These are phyloP conservation scores for Heteractis magnifica DNA, from an alignment of 92 coral and sea anemone genomes.

Conservation along the genomic window DNA sequence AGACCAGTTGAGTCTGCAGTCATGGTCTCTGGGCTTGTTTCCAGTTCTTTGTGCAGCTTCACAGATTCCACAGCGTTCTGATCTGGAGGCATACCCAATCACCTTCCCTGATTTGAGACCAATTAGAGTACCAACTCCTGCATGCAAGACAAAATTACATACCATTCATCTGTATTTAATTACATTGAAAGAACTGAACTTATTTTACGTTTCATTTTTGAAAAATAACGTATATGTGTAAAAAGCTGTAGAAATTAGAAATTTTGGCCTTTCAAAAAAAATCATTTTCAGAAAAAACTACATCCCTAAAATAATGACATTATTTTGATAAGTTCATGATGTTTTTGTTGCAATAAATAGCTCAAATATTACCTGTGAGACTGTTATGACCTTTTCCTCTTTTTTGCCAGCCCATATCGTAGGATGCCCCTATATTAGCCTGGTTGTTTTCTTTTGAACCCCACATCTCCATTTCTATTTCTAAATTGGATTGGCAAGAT, in stretches of 20 bases:
- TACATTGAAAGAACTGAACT: too few species aligned
- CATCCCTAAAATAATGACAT: not conserved
- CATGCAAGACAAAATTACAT: too few species aligned
- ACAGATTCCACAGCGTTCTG: conserved; percentile 32
- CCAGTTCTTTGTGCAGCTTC: conserved; percentile 32
- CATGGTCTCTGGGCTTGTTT: conserved; percentile 14
- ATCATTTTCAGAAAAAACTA: too few species aligned
- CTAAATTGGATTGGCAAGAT: too few species aligned
- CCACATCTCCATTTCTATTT: too few species aligned
- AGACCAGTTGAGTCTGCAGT: conserved; percentile 40
- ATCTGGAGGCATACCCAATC: conserved; percentile 19
- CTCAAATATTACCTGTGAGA: conserved; percentile 4
- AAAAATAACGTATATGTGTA: too few species aligned
- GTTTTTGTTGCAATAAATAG: not conserved
- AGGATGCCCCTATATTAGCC: conserved; percentile 10
- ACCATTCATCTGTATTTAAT: too few species aligned
- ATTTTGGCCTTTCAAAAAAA: too few species aligned
- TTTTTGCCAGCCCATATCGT: conserved; percentile 2
- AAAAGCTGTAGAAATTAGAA: too few species aligned
- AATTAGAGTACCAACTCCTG: conserved; percentile 43
- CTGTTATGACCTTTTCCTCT: conserved; percentile 9
- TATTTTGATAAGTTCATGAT: not conserved
- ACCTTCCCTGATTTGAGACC: conserved; percentile 35
- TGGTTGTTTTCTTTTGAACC: not conserved
- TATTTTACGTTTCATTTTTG: too few species aligned